phyloP scores from a whole-genome alignment of 2,888 invertebrate species.

The Cryptosula pallasiana region DNA sequence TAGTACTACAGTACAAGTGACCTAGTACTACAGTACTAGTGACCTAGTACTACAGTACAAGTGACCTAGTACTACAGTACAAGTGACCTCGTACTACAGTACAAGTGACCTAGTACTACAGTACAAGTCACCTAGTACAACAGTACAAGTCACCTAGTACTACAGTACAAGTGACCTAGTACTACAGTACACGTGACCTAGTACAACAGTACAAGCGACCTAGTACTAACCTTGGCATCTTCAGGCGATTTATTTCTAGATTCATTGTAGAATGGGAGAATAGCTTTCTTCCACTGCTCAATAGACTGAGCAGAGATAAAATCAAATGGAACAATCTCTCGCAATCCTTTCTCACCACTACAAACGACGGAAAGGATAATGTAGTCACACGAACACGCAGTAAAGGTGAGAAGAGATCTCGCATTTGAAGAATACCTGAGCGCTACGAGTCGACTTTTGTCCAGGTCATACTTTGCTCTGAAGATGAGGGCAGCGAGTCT shows the following conservation, averaged over 20 bases:
- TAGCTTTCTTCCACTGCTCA: slow-evolving; percentile 92
- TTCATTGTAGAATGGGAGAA: slow-evolving; percentile 85
- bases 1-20: too few relatives aligned
- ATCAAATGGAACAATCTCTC: slow-evolving; percentile 89
- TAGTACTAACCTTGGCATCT: slow-evolving; percentile 22
- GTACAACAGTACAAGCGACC: too few relatives aligned
- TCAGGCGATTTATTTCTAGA: slow-evolving; percentile 65
- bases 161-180: too few relatives aligned
- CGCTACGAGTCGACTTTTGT: slow-evolving; percentile 72
- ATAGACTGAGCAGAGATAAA: slow-evolving; percentile 82
- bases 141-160: too few relatives aligned
- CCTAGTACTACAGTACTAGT: too few relatives aligned
- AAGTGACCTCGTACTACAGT: too few relatives aligned
- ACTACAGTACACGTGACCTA: too few relatives aligned
- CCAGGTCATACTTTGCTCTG: slow-evolving; percentile 85
- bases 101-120: too few relatives aligned
- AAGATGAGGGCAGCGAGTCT: slow-evolving; percentile 89
- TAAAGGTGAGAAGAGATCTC: neutral
- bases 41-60: too few relatives aligned
- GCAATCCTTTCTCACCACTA: slow-evolving; percentile 76
- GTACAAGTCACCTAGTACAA: too few relatives aligned
- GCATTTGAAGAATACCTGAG: neutral
- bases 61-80: too few relatives aligned
- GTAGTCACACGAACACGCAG: too few relatives aligned
- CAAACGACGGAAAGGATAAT: slow-evolving; percentile 28